These are phyloP conservation scores for Vidua macroura DNA, from an alignment of 2,113 vertebrate genomes.

Conservation along the genomic window DNA sequence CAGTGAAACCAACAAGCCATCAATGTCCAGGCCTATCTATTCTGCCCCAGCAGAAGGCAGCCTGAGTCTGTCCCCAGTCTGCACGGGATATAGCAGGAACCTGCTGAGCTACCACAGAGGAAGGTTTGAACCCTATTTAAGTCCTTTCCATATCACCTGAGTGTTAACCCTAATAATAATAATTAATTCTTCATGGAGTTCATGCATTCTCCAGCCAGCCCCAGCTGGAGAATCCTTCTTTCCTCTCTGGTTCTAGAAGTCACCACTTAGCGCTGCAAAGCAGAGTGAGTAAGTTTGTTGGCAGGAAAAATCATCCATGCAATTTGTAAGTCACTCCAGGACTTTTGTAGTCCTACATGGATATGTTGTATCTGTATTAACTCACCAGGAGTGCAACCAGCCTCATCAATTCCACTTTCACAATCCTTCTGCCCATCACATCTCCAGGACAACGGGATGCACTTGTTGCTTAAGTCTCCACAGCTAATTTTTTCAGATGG, in stretches of 20 bases:
- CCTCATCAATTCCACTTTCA: slow-evolving; percentile 89
- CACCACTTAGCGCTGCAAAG: neutral
- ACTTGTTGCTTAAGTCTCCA: slow-evolving; percentile 86
- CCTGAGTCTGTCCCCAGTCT: neutral
- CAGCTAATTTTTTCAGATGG: slow-evolving; percentile 94
- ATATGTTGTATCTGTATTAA: neutral
- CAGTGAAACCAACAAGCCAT: neutral
- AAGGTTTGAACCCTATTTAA: neutral
- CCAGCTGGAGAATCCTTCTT: neutral
- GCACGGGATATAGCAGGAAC: neutral
- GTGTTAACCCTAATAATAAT: neutral
- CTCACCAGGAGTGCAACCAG: slow-evolving; percentile 89
- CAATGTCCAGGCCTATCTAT: neutral
- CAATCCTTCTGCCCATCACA: slow-evolving; percentile 95
- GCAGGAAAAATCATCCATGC: neutral
- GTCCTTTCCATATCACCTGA: neutral
- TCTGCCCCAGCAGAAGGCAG: neutral
- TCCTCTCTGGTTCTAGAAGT: neutral
- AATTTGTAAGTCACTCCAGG: neutral
- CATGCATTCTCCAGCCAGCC: neutral
- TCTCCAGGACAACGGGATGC: slow-evolving; percentile 91
- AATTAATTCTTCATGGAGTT: neutral
- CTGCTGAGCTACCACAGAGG: neutral
- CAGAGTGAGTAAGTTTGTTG: neutral
- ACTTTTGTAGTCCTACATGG: neutral